Percentiles rank a stretch among this genome's conserved stretches.
Conservation (phyloP, 2,113 vertebrate genomes). For the Pampusana beccarii region DNA sequence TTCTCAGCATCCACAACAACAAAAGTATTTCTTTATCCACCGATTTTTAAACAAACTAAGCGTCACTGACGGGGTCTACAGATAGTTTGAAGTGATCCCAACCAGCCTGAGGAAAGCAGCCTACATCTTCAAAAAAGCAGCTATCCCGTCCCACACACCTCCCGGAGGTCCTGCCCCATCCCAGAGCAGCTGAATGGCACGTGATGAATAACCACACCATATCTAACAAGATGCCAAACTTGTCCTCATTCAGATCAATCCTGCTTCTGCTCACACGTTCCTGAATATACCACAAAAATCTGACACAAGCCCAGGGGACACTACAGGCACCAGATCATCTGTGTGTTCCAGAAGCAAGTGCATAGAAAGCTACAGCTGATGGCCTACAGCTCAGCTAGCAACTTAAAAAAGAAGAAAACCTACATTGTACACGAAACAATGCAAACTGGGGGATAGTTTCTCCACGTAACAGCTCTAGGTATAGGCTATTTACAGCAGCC, state of each 20-base stretch:
- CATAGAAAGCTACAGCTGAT: background rate
- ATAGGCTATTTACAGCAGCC: background rate
- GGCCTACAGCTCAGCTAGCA: background rate
- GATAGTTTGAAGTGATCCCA: background rate
- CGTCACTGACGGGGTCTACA: fast-evolving
- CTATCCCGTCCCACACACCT: background rate
- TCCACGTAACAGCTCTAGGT: background rate
- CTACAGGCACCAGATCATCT: background rate
- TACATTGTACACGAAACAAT: background rate
- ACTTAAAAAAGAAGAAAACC: background rate
- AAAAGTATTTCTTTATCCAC: background rate
- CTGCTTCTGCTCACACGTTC: background rate
- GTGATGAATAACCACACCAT: background rate
- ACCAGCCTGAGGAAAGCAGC: background rate
- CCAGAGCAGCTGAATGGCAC: background rate
- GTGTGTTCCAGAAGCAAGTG: background rate
- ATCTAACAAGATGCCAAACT: background rate
- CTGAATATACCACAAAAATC: background rate
- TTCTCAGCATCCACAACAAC: background rate
- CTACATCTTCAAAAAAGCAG: background rate
- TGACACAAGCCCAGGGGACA: background rate
- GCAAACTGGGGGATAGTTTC: background rate
- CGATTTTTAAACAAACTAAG: background rate
- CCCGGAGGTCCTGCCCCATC: background rate
- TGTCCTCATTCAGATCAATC: background rate